Percentiles rank a stretch among this genome's conserved stretches.
Conservation (phyloP, 30 jellyfish, hydroid and myxozoan genomes). For the Cassiopea xamachana region DNA sequence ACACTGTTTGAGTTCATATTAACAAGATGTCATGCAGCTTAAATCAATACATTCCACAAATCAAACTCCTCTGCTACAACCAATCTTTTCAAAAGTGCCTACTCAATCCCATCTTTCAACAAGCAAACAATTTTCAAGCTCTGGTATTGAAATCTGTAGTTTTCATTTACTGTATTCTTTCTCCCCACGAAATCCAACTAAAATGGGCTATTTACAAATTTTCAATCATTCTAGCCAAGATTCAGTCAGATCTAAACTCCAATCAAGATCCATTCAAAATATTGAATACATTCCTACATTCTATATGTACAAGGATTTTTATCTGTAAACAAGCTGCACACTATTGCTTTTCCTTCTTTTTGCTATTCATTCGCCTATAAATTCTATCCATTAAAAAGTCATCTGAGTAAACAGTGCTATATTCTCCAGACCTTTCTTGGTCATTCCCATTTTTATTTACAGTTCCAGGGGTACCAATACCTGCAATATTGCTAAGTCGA, state of each 20-base stretch:
- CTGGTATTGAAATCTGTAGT: too few species aligned
- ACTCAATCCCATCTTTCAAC: too few species aligned
- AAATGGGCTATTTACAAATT: too few species aligned
- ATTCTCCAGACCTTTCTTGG: constrained; percentile 57
- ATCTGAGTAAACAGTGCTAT: constrained; percentile 78
- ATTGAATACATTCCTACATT: not conserved
- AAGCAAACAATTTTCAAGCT: too few species aligned
- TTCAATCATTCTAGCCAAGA: too few species aligned
- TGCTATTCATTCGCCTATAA: constrained; percentile 67
- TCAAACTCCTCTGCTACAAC: too few species aligned
- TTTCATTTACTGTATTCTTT: too few species aligned
- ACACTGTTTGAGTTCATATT: too few species aligned
- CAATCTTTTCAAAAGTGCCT: too few species aligned
- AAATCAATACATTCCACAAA: too few species aligned
- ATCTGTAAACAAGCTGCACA: not conserved
- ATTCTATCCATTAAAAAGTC: constrained; percentile 94
- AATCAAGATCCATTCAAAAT: not conserved
- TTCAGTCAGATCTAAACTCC: not conserved
- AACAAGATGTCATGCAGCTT: too few species aligned
- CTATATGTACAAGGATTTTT: not conserved
- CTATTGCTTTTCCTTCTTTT: not conserved
- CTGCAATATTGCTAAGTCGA: constrained; percentile 75
- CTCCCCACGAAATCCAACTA: too few species aligned
- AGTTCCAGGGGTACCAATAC: constrained; percentile 33
- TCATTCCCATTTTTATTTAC: constrained; percentile 32